These are phyloP conservation scores for Gadus macrocephalus DNA, from an alignment of 2,113 vertebrate genomes.

Conservation along the genomic window DNA sequence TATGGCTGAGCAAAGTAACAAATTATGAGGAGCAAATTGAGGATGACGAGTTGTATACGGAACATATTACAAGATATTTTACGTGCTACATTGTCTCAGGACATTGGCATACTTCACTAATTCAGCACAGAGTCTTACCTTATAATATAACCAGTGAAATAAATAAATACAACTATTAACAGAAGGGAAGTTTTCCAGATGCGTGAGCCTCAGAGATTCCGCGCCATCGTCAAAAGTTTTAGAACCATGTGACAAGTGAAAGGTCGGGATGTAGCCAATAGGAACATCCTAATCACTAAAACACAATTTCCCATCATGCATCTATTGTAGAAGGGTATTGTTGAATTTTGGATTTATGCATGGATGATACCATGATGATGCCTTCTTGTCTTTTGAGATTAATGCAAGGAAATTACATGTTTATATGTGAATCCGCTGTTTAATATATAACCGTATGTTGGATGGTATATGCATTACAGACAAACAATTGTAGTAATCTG, in stretches of 20 bases:
- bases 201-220: slow-evolving; percentile 34
- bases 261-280: slow-evolving; percentile 51
- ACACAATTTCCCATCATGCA: slow-evolving; percentile 51
- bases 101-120: no score
- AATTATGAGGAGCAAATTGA: no score
- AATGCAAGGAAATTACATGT: neutral
- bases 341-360: no score
- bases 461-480: neutral
- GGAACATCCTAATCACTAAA: neutral
- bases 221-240: slow-evolving; percentile 61
- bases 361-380: neutral
- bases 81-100: no score
- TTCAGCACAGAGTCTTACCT: slow-evolving; percentile 20
- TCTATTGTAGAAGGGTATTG: neutral
- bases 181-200: neutral
- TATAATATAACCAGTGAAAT: neutral
- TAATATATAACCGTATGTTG: neutral
- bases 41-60: no score
- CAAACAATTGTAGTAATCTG: neutral
- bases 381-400: neutral
- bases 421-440: neutral
- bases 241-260: slow-evolving; percentile 64
- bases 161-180: neutral
- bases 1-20: no score
- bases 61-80: no score